These are phyloP conservation scores for Clepsis dumicolana DNA, from an alignment of 2,888 invertebrate species.

Conservation along the genomic window DNA sequence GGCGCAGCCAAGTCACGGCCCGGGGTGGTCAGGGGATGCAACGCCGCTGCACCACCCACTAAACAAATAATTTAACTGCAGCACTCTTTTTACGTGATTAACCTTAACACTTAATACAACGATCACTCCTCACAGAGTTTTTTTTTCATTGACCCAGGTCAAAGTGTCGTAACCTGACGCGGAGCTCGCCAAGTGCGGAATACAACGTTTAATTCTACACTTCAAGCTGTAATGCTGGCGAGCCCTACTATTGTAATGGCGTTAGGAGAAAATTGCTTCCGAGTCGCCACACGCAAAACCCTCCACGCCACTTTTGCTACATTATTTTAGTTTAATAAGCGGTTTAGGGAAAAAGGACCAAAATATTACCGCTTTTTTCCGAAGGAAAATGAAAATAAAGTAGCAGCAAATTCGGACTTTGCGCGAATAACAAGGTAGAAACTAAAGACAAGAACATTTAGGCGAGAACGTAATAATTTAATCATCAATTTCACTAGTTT, in stretches of 20 bases:
- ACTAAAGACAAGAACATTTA: not conserved
- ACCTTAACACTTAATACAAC: constrained; percentile 22
- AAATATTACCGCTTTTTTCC: constrained; percentile 15
- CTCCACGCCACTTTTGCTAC: constrained; percentile 52
- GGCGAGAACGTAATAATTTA: not conserved
- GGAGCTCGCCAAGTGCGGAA: constrained; percentile 28
- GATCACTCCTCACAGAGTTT: constrained; percentile 16
- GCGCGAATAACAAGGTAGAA: not conserved
- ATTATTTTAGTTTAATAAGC: constrained; percentile 42
- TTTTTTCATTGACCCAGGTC: constrained; percentile 32
- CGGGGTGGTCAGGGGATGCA: constrained; percentile 57
- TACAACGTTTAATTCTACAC: constrained; percentile 60
- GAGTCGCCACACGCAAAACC: constrained; percentile 65
- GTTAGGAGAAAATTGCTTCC: constrained; percentile 68
- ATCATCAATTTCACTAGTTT: not conserved
- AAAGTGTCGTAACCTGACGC: constrained; percentile 34
- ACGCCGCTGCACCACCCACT: constrained; percentile 58
- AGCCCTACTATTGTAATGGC: constrained; percentile 60
- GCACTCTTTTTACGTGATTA: constrained; percentile 18
- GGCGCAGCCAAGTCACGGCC: constrained; percentile 63
- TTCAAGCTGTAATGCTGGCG: constrained; percentile 59
- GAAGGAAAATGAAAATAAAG: constrained; percentile 13
- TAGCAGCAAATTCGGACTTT: not conserved
- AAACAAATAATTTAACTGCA: constrained; percentile 53
- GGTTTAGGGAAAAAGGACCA: constrained; percentile 31